Evolutionary conservation across 2,113 vertebrate genomes (phyloP), one percentile per base, ranked within the genome.

Genomic region (Merops nubicus): DNA sequence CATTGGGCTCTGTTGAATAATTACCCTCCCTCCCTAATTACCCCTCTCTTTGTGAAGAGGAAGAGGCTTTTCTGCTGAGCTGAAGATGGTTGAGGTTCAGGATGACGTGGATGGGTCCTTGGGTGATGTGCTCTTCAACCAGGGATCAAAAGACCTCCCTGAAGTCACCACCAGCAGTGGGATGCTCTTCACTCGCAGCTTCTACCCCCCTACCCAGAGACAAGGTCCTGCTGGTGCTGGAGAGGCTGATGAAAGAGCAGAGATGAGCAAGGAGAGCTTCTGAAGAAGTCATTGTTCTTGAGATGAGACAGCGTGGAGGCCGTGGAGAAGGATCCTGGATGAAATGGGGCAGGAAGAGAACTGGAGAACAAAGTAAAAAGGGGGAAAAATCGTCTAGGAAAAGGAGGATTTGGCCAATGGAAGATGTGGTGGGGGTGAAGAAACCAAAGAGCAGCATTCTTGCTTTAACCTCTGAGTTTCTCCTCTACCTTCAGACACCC

Each of bases 11-110:
- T n/a, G 12, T 69, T 88, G 38, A 78, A 74, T 33, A 77, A 93
- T 94, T 89, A 93, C 83, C 8, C 0, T 84, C 47, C 8, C 64
- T 78, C 89, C n/a, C 28, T 92, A 91, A 96, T 96, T 76, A 92
- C 15, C 76, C 7, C 77, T 60, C 70, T 74, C 68, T 63, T 67
- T 73, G 78, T 76, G 38, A 54, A 40, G 31, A 42, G 20, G 33
- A 28, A 65, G 51, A 67, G 34, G 79, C 18, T 60, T 47, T 51
- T 57, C 65, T 69, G 34, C 70, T 15, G 75, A 85, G 59, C 64
- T 56, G 36, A 78, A 51, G 72, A 18, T 11, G 45, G 4, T 89
- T 57, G 23, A 0, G 67, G 33, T n/a, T 36, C 9, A 8, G 60
- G 90, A 18, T 1, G 6, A 38, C 7, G 0, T 6, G 86, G 74